Evolutionary conservation across 2,797 vertebrate species (phyloP).

Genomic region (Microctenopoma steveboyesi): DNA sequence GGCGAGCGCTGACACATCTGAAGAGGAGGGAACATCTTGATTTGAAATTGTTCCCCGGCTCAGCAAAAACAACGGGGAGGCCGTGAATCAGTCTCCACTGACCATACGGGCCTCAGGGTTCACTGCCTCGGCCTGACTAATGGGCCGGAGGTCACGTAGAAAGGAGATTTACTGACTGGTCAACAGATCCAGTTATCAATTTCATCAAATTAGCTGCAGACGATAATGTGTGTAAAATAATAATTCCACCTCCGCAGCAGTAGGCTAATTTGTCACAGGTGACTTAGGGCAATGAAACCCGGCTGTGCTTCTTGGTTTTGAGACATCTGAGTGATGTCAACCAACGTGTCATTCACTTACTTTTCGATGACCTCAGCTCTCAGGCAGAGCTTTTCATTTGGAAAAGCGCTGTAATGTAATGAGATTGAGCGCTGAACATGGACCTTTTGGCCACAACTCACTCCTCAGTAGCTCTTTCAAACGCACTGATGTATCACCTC

Average conservation of each 20-base stretch:
- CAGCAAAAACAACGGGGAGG: slow-evolving; percentile 54
- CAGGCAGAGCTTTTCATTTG: slow-evolving; percentile 60
- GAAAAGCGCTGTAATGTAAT: slow-evolving; percentile 68
- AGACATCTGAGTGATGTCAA: slow-evolving; percentile 61
- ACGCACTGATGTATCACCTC: slow-evolving; percentile 25
- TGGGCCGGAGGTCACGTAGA: slow-evolving; percentile 46
- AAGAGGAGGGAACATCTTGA: slow-evolving; percentile 29
- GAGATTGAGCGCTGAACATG: slow-evolving; percentile 50
- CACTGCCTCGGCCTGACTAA: slow-evolving; percentile 54
- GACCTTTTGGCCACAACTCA: slow-evolving; percentile 45
- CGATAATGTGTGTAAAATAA: slow-evolving; percentile 33
- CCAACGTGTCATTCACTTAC: slow-evolving; percentile 58
- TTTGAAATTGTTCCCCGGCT: slow-evolving; percentile 57
- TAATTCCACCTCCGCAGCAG: slow-evolving; percentile 15
- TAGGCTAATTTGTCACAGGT: slow-evolving; percentile 53
- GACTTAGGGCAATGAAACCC: slow-evolving; percentile 35
- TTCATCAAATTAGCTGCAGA: slow-evolving; percentile 58
- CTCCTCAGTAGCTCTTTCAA: slow-evolving; percentile 38
- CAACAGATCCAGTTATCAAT: slow-evolving; percentile 61
- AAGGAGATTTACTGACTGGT: slow-evolving; percentile 66
- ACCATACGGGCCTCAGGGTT: slow-evolving; percentile 60
- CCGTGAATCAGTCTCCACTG: slow-evolving; percentile 33
- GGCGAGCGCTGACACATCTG: slow-evolving; percentile 40
- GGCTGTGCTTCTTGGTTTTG: slow-evolving; percentile 36
- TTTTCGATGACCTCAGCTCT: slow-evolving; percentile 64